Evolutionary conservation across 1,140 invertebrate species (phyloP).

Genomic region (Oryzaephilus surinamensis): DNA sequence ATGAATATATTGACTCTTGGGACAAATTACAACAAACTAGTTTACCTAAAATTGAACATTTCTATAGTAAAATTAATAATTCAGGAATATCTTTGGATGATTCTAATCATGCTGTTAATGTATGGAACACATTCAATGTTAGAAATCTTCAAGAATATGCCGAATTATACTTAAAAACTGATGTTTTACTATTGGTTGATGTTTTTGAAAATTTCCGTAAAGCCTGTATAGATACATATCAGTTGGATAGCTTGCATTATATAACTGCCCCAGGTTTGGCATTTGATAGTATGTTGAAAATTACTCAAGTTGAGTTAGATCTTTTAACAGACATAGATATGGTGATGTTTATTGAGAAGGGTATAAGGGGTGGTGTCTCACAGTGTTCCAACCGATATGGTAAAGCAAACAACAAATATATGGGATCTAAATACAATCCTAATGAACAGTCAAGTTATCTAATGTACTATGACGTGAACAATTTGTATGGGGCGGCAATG

Average conservation of each 20-base stretch:
- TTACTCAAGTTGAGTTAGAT: constrained; percentile 37
- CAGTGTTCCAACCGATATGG: constrained; percentile 15
- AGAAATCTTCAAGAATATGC: constrained; percentile 35
- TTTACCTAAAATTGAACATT: constrained; percentile 27
- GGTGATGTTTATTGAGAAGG: constrained; percentile 27
- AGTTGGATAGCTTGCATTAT: constrained; percentile 32
- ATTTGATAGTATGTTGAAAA: constrained; percentile 37
- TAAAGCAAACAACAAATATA: constrained; percentile 15
- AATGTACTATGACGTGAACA: constrained; percentile 42
- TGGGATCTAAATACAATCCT: constrained; percentile 9
- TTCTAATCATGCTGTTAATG: constrained; percentile 35
- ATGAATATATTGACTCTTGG: constrained; percentile 28
- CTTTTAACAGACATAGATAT: constrained; percentile 33
- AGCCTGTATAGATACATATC: constrained; percentile 25
- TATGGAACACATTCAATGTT: constrained; percentile 37
- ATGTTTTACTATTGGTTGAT: constrained; percentile 36
- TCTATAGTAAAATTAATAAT: constrained; percentile 30
- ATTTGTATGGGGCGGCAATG: constrained; percentile 44
- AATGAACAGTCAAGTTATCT: constrained; percentile 4
- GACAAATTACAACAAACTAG: constrained; percentile 25
- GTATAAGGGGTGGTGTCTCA: constrained; percentile 15
- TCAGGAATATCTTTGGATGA: constrained; percentile 26
- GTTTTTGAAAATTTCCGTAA: constrained; percentile 41
- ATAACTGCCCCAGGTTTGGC: constrained; percentile 32
- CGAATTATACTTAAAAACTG: constrained; percentile 36